These are phyloP conservation scores for Cyanocitta stelleri DNA, from an alignment of 2,113 vertebrate species.

Conservation along the genomic window DNA sequence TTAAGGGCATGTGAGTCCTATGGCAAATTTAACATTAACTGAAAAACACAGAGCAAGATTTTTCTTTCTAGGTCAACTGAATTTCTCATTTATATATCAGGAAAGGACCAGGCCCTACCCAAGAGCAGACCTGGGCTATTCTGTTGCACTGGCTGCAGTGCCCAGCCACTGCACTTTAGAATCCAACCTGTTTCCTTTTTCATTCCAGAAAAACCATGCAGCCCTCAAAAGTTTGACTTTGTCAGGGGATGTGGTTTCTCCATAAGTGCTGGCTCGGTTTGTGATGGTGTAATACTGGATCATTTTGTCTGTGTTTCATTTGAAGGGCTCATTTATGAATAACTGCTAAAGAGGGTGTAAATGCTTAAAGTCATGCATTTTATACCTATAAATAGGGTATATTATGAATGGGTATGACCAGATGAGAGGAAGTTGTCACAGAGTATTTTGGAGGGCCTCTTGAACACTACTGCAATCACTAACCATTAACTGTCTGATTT, in stretches of 20 bases:
- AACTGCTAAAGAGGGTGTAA: not conserved
- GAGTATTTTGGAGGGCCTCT: not conserved
- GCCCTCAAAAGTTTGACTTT: not conserved
- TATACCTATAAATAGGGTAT: not conserved
- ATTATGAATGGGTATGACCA: not conserved
- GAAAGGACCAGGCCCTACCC: not conserved
- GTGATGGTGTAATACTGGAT: not conserved
- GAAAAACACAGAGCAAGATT: not conserved
- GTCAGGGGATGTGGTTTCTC: not conserved
- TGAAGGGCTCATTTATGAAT: not conserved
- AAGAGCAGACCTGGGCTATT: not conserved
- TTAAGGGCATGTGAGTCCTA: not conserved
- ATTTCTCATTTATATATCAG: not conserved
- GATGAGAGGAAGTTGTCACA: not conserved
- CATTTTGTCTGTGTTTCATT: not conserved
- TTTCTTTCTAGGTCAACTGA: not conserved
- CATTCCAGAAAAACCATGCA: not conserved
- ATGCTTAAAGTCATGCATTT: not conserved
- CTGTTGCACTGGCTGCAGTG: not conserved
- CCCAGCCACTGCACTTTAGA: accelerated
- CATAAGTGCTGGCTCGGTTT: not conserved
- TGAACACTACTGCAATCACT: not conserved
- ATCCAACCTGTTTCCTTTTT: not conserved
- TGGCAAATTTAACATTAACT: not conserved
- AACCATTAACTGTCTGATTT: not conserved